Evolutionary conservation across 2,888 invertebrate genomes (phyloP), one percentile per base, ranked within the genome.

Genomic region (Drosophila nr. perissopoda): DNA sequence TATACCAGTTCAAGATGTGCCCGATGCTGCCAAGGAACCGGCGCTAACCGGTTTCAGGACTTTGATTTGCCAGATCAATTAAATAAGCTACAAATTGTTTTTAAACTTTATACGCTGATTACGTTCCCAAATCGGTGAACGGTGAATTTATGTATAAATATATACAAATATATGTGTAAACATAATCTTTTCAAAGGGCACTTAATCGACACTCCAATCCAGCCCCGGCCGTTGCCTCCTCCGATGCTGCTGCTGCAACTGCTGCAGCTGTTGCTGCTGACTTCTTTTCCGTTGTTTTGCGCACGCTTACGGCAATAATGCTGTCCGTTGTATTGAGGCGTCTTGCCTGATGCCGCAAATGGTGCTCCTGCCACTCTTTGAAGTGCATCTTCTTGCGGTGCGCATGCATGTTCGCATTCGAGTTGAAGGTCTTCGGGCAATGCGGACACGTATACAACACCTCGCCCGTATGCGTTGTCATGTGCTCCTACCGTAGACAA

Each of bases 361-460:
- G 83, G 7, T 66, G 66, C 64, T 91, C 91, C 56, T 91, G 91
- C 92, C 92, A 92, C 68, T 92, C 92, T 42, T 89, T 89, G 29
- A 90, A 92, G 64, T 93, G 92, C 69, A 82, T 79, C 65, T 91
- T 92, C 75, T 92, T 92, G 36, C 92, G 88, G 76, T 92, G 92
- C 0, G 91, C 85, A 70, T 92, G 89, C 91, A 92, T 91, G 65
- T 92, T 92, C 1, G 89, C 91, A 74, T 91, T 91, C 16, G 91
- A 91, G 61, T 91, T 91, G 61, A 92, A 92, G 8, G 92, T 92
- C 76, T 91, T 91, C 16, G 91, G 90, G 54, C 92, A 92, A 72
- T 91, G 91, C 21, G 88, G 85, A 63, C 92, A 92, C 5, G 90
- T 90, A 63, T 92, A 92, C 25, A 92, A 65, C 25, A 87, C 87